Percentiles rank a stretch among this genome's conserved stretches.
Evolutionary conservation across 2,797 vertebrate genomes (phyloP).

Genomic region (Siniperca undulata): DNA sequence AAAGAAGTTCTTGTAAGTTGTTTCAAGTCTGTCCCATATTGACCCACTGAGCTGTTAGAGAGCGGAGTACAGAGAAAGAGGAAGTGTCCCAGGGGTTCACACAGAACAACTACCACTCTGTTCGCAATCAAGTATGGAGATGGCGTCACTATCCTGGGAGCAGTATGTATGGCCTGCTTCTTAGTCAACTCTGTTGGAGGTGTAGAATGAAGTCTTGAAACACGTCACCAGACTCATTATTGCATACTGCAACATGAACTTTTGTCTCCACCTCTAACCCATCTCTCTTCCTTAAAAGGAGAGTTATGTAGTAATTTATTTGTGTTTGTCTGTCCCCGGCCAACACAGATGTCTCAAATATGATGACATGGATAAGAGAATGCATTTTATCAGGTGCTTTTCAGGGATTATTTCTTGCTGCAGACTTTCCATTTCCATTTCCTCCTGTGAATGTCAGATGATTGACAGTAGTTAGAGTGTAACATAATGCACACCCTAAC

Average conservation of each 20-base stretch:
- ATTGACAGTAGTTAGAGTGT: conserved; percentile 32
- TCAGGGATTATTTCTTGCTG: conserved; percentile 24
- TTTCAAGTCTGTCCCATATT: conserved; percentile 45
- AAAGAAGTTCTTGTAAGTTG: conserved; percentile 1
- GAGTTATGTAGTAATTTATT: background rate
- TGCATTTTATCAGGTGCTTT: background rate
- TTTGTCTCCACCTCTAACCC: background rate
- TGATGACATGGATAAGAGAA: background rate
- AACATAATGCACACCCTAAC: conserved; percentile 11
- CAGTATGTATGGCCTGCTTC: conserved; percentile 28
- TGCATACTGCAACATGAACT: conserved; percentile 34
- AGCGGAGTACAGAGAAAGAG: conserved; percentile 39
- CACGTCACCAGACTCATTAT: conserved; percentile 50
- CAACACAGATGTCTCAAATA: background rate
- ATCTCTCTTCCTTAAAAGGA: background rate
- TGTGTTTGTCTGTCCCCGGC: background rate
- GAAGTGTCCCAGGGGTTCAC: conserved; percentile 51
- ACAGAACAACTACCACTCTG: conserved; percentile 68
- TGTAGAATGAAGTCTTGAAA: conserved; percentile 60
- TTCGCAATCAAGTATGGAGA: conserved; percentile 67
- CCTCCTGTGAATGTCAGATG: background rate
- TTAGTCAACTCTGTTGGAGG: conserved; percentile 45
- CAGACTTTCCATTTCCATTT: background rate
- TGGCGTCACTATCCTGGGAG: conserved; percentile 72
- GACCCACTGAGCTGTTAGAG: conserved; percentile 40